These are phyloP conservation scores for Abrostola triplasia DNA, from an alignment of 2,888 invertebrate genomes.

Conservation along the genomic window DNA sequence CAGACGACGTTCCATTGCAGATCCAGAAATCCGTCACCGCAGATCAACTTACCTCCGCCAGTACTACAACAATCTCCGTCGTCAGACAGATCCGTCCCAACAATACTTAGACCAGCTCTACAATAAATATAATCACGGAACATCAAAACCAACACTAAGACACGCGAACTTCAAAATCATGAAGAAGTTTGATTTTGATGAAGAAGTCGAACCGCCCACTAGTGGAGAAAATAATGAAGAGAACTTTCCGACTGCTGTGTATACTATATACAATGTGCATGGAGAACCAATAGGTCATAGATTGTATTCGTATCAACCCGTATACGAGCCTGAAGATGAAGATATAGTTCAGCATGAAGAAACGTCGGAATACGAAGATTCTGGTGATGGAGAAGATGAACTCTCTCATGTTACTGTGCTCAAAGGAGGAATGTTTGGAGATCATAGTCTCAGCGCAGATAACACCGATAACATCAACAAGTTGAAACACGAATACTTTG, in stretches of 20 bases:
- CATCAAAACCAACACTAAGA: conserved; percentile 79
- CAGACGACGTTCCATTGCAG: conserved; percentile 87
- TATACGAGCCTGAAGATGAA: conserved; percentile 82
- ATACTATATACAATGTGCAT: conserved; percentile 84
- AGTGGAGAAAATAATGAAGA: conserved; percentile 67
- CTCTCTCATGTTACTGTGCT: conserved; percentile 77
- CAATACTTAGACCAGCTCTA: conserved; percentile 76
- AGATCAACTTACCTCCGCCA: conserved; percentile 80
- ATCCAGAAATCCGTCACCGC: conserved; percentile 77
- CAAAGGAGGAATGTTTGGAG: conserved; percentile 81
- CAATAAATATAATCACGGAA: conserved; percentile 82
- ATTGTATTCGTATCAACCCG: conserved; percentile 84
- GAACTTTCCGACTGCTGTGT: conserved; percentile 81
- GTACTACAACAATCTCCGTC: conserved; percentile 77
- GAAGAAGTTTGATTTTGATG: conserved; percentile 82
- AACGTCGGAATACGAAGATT: conserved; percentile 73
- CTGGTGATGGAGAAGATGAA: conserved; percentile 70
- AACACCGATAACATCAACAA: conserved; percentile 75
- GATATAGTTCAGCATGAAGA: conserved; percentile 74
- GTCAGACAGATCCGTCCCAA: conserved; percentile 68
- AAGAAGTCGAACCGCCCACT: conserved; percentile 65
- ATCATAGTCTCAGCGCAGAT: conserved; percentile 58
- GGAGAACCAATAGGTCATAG: conserved; percentile 85
- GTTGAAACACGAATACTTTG: conserved; percentile 83
- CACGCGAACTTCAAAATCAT: conserved; percentile 84